Evolutionary conservation across 2,113 vertebrate species (phyloP), one percentile per base, ranked within the genome.

Genomic region (Cyanistes caeruleus): DNA sequence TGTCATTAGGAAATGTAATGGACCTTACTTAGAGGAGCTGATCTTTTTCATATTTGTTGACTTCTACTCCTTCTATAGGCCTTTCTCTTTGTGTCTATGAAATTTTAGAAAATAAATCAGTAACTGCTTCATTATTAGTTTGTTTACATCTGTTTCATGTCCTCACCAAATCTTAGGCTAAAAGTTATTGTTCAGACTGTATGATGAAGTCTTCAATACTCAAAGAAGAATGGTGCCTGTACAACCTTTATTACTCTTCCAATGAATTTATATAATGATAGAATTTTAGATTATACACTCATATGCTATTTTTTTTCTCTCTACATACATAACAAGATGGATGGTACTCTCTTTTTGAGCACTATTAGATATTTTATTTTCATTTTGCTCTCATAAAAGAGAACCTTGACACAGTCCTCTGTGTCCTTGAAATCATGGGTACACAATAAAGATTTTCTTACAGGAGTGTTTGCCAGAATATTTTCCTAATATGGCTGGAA

Each of bases 311-410:
- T 96, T 93, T 93, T 91, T 85, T 74, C 76, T 90, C 35, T 44
- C 16, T 68, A 59, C 15, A 13, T 73, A 5, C 9, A 10, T 21
- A 74, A 28, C 22, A 84, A 80, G 56, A 67, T 79, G 46, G 43
- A 68, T 85, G 19, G n/a, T 52, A 30, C 12, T 92, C 44, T 24
- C 20, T 64, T 67, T 44, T 31, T 10, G 27, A 84, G 55, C 25
- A 52, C 43, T 59, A n/a, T 58, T 77, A 79, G 70, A 9, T 89
- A 43, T 56, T 96, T 93, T 92, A n/a, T 91, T 95, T 90, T 90
- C 58, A 64, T 89, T 89, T 55, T 92, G 6, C 82, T 95, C n/a
- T 74, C 51, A n/a, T 93, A 68, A 68, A 95, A 51, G 51, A 23
- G 48, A 87, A 72, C 52, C 60, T 67, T 88, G 78, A 55, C 75